A percentile compares a stretch with the other conserved stretches of the same genome.
Conservation (phyloP, 1,140 invertebrate genomes). For the Caenorhabditis briggsae region DNA sequence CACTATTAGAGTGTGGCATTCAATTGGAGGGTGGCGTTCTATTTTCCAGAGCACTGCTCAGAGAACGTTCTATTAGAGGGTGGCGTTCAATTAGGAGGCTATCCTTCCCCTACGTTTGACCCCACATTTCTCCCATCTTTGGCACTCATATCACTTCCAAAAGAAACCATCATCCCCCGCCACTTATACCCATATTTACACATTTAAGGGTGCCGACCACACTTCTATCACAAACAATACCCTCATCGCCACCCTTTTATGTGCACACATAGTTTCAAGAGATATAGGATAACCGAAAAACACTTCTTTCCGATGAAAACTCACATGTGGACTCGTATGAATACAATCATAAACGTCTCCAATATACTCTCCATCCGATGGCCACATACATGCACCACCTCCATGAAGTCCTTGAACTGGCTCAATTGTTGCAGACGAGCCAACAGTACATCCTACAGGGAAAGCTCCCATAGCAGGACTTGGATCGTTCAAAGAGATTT, state of each 20-base stretch:
- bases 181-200: slow-evolving; percentile 23
- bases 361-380: slow-evolving; percentile 62
- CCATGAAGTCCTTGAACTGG: slow-evolving; percentile 63
- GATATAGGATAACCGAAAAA: not conserved
- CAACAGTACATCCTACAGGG: slow-evolving; percentile 64
- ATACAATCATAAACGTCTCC: slow-evolving; percentile 69
- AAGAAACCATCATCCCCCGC: not conserved
- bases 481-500: slow-evolving; percentile 64
- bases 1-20: no score
- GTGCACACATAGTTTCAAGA: not conserved
- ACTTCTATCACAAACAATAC: not conserved
- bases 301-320: not conserved
- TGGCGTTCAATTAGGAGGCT: no score
- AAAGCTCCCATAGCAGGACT: slow-evolving; percentile 56
- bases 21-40: no score
- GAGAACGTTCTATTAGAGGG: no score
- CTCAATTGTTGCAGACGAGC: slow-evolving; percentile 61
- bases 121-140: no score
- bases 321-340: slow-evolving; percentile 66
- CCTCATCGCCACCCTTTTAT: not conserved
- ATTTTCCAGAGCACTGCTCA: no score
- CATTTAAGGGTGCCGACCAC: not conserved
- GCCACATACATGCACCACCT: slow-evolving; percentile 66
- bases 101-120: no score
- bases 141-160: slow-evolving; percentile 54